These are phyloP conservation scores for Phaonia tiefii DNA, from an alignment of 2,888 invertebrate species.

Conservation along the genomic window DNA sequence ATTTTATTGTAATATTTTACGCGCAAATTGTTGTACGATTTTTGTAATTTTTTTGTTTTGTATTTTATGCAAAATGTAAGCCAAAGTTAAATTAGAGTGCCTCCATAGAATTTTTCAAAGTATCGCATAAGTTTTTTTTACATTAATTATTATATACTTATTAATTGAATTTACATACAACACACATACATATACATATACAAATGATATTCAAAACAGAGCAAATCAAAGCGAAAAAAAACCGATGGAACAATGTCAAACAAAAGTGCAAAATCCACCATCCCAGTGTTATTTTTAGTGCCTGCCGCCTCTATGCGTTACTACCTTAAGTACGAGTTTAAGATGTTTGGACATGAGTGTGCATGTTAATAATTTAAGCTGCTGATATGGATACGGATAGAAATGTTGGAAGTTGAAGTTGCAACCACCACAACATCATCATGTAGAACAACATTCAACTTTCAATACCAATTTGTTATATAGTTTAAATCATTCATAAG, in stretches of 20 bases:
- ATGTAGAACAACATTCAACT: not conserved
- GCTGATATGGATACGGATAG: too few species aligned
- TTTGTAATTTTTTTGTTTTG: constrained; percentile 22
- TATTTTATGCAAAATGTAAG: constrained; percentile 47
- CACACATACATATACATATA: not conserved
- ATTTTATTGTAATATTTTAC: constrained; percentile 10
- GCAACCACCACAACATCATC: not conserved
- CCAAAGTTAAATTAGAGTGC: constrained; percentile 64
- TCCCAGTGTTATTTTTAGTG: constrained; percentile 64
- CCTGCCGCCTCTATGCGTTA: constrained; percentile 60
- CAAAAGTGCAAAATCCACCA: constrained; percentile 55
- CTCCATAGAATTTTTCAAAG: constrained; percentile 51
- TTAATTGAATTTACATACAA: constrained; percentile 35
- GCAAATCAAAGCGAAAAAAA: constrained; percentile 3
- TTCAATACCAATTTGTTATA: constrained; percentile 35
- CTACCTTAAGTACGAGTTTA: constrained; percentile 1
- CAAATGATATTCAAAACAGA: not conserved
- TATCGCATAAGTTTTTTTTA: constrained; percentile 19
- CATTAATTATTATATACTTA: constrained; percentile 15
- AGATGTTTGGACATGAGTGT: constrained; percentile 26
- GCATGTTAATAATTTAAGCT: constrained; percentile 8
- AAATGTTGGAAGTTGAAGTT: too few species aligned
- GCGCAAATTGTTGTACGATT: constrained; percentile 20
- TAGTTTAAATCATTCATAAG: constrained; percentile 38
- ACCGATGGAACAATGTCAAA: constrained; percentile 23